Conservation (phyloP, 2,797 vertebrate species). For the Poeciliopsis turneri region DNA sequence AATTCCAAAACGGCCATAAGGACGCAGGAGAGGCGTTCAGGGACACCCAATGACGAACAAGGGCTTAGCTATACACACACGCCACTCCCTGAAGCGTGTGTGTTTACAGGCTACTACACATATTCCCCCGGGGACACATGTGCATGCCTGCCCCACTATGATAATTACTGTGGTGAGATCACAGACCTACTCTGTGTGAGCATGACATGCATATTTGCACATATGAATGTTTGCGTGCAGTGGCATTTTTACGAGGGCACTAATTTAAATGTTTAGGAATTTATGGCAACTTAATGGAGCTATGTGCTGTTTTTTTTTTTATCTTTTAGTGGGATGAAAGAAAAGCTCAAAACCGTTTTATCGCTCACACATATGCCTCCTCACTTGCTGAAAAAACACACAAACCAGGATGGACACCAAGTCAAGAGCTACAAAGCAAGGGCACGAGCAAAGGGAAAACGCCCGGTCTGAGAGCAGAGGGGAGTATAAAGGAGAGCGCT, state of each 20-base stretch:
- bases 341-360: conserved; percentile 20
- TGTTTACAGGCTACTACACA: conserved; percentile 63
- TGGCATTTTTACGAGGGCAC: conserved; percentile 25
- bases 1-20: conserved; percentile 71
- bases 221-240: conserved; percentile 23
- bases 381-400: conserved; percentile 12
- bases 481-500: conserved; percentile 35
- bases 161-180: conserved; percentile 64
- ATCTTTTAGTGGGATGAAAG: conserved; percentile 14
- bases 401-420: conserved; percentile 50
- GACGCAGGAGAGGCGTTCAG: conserved; percentile 62
- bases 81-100: conserved; percentile 62
- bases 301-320: neutral
- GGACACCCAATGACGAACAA: conserved; percentile 77
- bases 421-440: conserved; percentile 61
- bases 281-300: conserved; percentile 21
- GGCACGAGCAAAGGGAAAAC: conserved; percentile 50
- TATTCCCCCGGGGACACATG: conserved; percentile 71
- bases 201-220: conserved; percentile 30
- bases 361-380: conserved; percentile 20
- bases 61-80: conserved; percentile 68
- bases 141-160: conserved; percentile 73
- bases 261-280: conserved; percentile 33
- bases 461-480: conserved; percentile 37
- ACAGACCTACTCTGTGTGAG: conserved; percentile 44